Base-by-base conservation (phyloP, 2,888 invertebrate genomes). In the Diploptera punctata region DNA sequence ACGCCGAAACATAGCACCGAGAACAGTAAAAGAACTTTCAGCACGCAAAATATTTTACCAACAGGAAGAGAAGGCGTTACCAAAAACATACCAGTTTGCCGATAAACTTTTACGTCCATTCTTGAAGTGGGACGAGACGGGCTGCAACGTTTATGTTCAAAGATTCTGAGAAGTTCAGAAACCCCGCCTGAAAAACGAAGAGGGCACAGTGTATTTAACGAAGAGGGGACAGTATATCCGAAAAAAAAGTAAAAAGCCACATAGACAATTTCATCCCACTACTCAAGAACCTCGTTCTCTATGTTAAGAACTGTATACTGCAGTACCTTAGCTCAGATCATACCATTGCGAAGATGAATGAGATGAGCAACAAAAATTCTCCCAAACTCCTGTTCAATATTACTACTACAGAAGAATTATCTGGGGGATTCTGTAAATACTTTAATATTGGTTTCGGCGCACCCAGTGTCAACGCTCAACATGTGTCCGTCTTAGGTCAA, bases 71-170 rank as follows among this genome's bases (percentile, higher is more conserved):
- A 38, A 38, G 65, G 43, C 3, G 43, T 65, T 29, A 21, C 43
- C 43, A 4, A 65, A 65, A 65, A 65, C 65, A 65, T 65, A 65
- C 38, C 65, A 65, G 65, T 65, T 18, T 65, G 65, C 18, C 65
- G 38, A 65, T 5, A 38, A 65, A 38, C 65, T n/a, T 65, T 38
- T 38, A 65, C 18, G 4, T 38, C 65, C 31, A 43, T 65, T 13
- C 65, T 65, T 65, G 38, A 38, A 65, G 65, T 65, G 65, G 43
- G 65, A 65, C 31, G 65, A 65, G 65, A 38, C 24, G 24, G 18
- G 33, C 65, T 38, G 43, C 2, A 38, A 65, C 43, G 18, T 38
- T 38, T 31, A 16, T 38, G 43, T n/a, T 38, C 18, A 7, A 31
- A 65, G 19, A 38, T 38, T 38, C 65, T 38, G 38, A n/a, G n/a